Base-by-base conservation (phyloP, 2,113 vertebrate genomes). In the Nerophis ophidion region DNA sequence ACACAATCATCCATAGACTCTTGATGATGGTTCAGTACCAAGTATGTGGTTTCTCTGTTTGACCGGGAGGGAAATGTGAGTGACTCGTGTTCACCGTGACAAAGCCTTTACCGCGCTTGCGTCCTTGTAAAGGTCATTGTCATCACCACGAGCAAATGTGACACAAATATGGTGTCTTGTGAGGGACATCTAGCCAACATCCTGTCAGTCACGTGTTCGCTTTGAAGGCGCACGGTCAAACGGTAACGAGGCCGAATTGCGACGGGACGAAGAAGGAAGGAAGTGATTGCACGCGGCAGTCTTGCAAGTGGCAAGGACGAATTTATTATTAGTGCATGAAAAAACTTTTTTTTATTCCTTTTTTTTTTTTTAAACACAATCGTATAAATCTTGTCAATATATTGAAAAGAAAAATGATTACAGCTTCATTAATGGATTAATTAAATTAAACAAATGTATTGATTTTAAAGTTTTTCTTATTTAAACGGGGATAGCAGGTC, bases 161-260 rank as follows among this genome's bases (percentile, higher is more conserved):
- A 19, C 16, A 11, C 36, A 17, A 6, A 38, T 10, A 16, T 40
- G 36, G 36, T 1, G 16, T 56, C 54, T 56, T 56, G 54, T 42
- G 54, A 57, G 48, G 38, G 61, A 49, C 8, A 49, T 12, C 4
- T 60, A 26, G 52, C 77, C 72, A 66, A 54, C 70, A 14, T 72
- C 66, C 73, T 66, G 57, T 75, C 73, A 68, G 74, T 79, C 78
- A 71, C 58, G 55, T 83, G 78, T 26, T 26, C 4, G 26, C 3
- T 26, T 26, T 26, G 26, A 26, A 72, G 50, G 38, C 51, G 44
- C 38, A 51, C 15, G 0, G 44, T 16, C 47, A 59, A 66, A 26
- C 71, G 66, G 73, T 77, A 17, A 36, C 12, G 0, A 33, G 40
- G 40, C 40, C 10, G 40, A 12, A 12, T 44, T 26, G 26, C 26